Conservation (phyloP, 2,113 vertebrate species). For the Rhinichthys klamathensis region DNA sequence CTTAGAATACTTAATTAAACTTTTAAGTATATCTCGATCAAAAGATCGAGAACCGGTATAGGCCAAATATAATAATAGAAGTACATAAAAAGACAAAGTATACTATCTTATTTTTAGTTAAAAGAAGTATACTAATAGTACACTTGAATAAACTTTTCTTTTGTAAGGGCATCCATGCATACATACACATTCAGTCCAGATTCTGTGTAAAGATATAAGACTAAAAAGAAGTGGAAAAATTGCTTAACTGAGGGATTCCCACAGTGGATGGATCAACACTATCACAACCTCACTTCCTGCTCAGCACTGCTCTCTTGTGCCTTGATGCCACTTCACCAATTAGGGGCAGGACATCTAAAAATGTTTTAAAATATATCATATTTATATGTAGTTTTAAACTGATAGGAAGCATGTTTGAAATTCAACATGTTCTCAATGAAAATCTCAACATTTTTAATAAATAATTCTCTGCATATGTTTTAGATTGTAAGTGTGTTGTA, state of each 20-base stretch:
- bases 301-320: constrained; percentile 39
- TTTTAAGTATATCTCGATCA: no score
- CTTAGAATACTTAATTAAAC: no score
- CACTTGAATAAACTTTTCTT: no score
- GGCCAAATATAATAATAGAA: no score
- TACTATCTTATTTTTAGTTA: no score
- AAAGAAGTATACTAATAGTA: no score
- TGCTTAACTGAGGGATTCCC: constrained; percentile 8
- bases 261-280: not conserved
- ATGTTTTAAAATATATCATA: not conserved
- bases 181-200: not conserved
- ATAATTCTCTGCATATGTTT: not conserved
- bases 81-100: no score
- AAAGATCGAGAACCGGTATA: no score
- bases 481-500: not conserved
- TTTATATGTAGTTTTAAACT: constrained; percentile 25
- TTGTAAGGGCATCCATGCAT: no score
- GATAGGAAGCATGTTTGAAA: not conserved
- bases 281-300: constrained; percentile 6
- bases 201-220: constrained; percentile 26
- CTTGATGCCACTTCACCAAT: not conserved
- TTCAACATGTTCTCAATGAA: not conserved
- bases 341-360: not conserved
- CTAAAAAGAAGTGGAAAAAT: not conserved
- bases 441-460: constrained; percentile 5